Percentiles rank a stretch among this genome's conserved stretches.
phyloP scores from a whole-genome alignment of 2,888 invertebrate genomes.

The Eugnorisma glareosa region DNA sequence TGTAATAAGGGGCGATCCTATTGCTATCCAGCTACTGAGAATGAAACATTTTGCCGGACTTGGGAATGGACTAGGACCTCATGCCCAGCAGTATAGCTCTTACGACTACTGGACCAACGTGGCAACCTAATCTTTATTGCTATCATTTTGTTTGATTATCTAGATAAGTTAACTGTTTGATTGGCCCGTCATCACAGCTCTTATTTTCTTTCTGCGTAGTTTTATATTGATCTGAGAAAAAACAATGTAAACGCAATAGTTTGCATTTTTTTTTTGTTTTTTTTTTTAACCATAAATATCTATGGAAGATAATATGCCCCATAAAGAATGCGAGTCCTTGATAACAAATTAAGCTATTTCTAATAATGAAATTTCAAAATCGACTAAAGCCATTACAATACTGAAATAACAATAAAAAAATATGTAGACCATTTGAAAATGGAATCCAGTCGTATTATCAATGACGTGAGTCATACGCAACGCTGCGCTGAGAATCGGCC shows the following conservation, averaged over 20 bases:
- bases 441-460: constrained; percentile 46
- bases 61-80: background rate
- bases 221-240: background rate
- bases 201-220: background rate
- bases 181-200: background rate
- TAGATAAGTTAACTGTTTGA: background rate
- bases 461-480: constrained; percentile 45
- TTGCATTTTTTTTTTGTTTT: background rate
- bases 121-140: background rate
- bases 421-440: constrained; percentile 30
- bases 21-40: background rate
- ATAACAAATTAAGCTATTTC: background rate
- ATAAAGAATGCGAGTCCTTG: background rate
- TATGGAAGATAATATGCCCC: background rate
- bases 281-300: background rate
- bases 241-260: background rate
- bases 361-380: background rate
- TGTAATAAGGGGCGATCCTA: background rate
- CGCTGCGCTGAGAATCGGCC: constrained; percentile 9
- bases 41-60: background rate
- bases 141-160: background rate
- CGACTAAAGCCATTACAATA: background rate
- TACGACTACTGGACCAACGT: background rate
- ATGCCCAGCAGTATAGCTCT: background rate
- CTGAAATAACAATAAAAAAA: constrained; percentile 15